Evolutionary conservation across 1,140 invertebrate species (phyloP), one percentile per base, ranked within the genome.

Genomic region (Adoxophyes honmai): DNA sequence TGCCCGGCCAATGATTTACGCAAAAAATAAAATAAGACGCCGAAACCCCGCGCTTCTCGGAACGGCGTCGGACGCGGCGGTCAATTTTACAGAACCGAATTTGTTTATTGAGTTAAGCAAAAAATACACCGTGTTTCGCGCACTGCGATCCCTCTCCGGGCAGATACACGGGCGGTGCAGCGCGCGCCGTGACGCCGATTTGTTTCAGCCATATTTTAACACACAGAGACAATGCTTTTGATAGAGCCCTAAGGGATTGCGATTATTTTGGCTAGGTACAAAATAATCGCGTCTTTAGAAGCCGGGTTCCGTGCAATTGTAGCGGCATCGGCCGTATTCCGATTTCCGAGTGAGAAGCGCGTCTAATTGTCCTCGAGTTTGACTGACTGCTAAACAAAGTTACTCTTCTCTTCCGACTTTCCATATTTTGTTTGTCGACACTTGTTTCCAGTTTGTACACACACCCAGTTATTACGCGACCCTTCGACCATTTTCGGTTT

Each of bases 11-110:
- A 61, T 66, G 60, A 68, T 66, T 70, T 62, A 58, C 55, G 52
- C 58, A 69, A 73, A 75, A 73, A 66, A 73, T 56, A 60, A 68
- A 63, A 60, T 61, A 64, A 60, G 64, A 63, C 61, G 70, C 64
- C 58, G 62, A 54, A 59, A 73, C 62, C 34, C 61, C 63, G 62
- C 63, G 63, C 52, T 73, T 66, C 65, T 73, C 63, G 63, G 70
- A 72, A 73, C 34, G 16, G 21, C 42, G 18, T n/a, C 42, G 42
- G 42, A 48, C 42, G 21, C 14, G 21, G 42, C 42, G 42, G 42
- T 16, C 18, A 18, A 48, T 48, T 48, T 48, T 48, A 48, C 42
- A 48, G 42, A 48, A 48, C 11, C 21, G 48, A 36, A 61, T 54
- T 53, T 62, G 60, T 51, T 57, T 51, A 57, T 62, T 34, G 16